A percentile compares a stretch with the other conserved stretches of the same genome.
phyloP scores from a whole-genome alignment of 2,797 vertebrate species.

The Otolemur crassicaudatus region DNA sequence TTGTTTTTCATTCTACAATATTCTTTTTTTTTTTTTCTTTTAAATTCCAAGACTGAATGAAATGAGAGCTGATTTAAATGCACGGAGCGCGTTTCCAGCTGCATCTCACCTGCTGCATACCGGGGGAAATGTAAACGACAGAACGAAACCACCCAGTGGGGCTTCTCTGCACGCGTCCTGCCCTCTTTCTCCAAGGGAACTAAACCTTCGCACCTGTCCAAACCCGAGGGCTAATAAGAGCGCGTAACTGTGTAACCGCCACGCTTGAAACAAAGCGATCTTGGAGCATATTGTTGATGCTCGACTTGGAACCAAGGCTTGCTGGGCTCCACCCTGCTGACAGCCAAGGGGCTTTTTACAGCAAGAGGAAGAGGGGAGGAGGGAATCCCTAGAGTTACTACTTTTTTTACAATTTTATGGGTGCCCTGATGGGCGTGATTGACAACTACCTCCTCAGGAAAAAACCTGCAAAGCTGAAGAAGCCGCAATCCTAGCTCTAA shows the following conservation, averaged over 20 bases:
- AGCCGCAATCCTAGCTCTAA: background rate
- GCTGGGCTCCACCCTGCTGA: slow-evolving; percentile 76
- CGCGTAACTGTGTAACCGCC: slow-evolving; percentile 5
- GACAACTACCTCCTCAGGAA: accelerated
- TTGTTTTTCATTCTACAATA: background rate
- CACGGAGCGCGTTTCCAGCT: background rate
- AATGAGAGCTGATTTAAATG: background rate
- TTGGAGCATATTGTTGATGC: slow-evolving; percentile 81
- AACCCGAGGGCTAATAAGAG: background rate
- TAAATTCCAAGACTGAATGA: background rate
- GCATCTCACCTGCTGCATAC: background rate
- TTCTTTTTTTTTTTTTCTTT: background rate
- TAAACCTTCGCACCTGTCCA: slow-evolving; percentile 27
- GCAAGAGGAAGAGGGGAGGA: background rate
- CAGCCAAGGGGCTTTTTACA: background rate
- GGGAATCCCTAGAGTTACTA: accelerated
- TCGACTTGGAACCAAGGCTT: slow-evolving; percentile 74
- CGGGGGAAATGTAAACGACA: background rate
- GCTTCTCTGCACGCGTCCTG: background rate
- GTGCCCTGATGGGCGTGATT: background rate
- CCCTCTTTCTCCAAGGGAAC: slow-evolving; percentile 45
- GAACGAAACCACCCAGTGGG: accelerated
- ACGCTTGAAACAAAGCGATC: background rate
- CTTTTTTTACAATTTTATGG: background rate
- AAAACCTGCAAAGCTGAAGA: background rate